Evolutionary conservation across 2,888 invertebrate species (phyloP), one percentile per base, ranked within the genome.

Genomic region (Rhabditoides inermis): DNA sequence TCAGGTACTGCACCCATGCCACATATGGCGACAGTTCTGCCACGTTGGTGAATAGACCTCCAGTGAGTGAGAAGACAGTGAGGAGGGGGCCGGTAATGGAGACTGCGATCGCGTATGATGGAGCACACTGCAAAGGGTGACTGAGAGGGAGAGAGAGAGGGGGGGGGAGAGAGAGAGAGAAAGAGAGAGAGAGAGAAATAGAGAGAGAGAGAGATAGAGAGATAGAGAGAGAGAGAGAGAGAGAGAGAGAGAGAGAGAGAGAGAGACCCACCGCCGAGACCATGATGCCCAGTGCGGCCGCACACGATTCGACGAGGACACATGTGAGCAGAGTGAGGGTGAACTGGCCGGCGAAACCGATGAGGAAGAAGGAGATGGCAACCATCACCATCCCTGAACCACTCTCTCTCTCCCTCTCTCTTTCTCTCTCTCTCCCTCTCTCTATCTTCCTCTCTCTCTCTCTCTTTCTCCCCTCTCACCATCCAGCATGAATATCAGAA

Each of bases 321-420:
- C 62, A 57, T 12, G 62, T 69, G 39, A 63, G 5, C n/a, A 72
- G 18, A 20, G 65, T 59, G 20, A 51, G 47, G 7, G 23, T 12
- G 3, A 51, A 25, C n/a, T 30, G 39, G n/a, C 32, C 23, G 1
- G 57, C 36, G 20, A 72, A 60, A 23, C 72, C 72, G 45, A 91
- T 85, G 85, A 91, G 84, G 73, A 86, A 92, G 79, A 94, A 94
- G 1, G 85, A 84, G 51, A 90, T 84, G 6, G 84, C 79, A 0
- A 86, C 86, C 78, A 90, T 90, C 2, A 90, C 79, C 6, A 88
- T 76, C 0, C 92, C n/a, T n/a, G n/a, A n/a, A n/a, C n/a, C n/a
- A n/a, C n/a, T n/a, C n/a, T n/a, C n/a, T n/a, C n/a, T n/a, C n/a
- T n/a, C n/a, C n/a, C n/a, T n/a, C n/a, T n/a, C n/a, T n/a, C n/a